Evolutionary conservation across 2,888 invertebrate species (phyloP).

Genomic region (Lepidonotus clava): DNA sequence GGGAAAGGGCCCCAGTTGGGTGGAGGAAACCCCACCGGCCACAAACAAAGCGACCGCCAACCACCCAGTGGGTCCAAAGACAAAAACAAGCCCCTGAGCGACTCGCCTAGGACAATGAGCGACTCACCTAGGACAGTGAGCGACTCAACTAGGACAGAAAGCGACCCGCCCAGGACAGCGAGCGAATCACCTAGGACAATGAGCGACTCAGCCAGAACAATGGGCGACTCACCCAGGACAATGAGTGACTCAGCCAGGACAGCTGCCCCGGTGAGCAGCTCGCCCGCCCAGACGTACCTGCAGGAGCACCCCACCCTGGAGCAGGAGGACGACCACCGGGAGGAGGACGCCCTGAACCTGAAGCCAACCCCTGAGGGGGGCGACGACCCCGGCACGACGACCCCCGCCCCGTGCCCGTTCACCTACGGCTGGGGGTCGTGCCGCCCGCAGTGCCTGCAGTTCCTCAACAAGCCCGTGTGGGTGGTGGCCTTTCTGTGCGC

Average conservation of each 20-base stretch:
- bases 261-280: not conserved
- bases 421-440: slow-evolving; percentile 44
- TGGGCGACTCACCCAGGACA: not conserved
- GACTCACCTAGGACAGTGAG: not conserved
- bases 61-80: not conserved
- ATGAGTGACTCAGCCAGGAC: not conserved
- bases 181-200: not conserved
- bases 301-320: not conserved
- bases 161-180: not conserved
- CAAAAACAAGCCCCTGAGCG: not conserved
- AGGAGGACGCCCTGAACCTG: not conserved
- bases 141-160: not conserved
- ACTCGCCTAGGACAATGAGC: not conserved
- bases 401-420: no score
- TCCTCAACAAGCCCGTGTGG: slow-evolving; percentile 41
- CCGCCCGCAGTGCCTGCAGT: slow-evolving; percentile 26
- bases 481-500: slow-evolving; percentile 30
- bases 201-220: not conserved
- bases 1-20: not conserved
- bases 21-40: not conserved
- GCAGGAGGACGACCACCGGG: not conserved
- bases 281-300: not conserved
- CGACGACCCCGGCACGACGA: not conserved
- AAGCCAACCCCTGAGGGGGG: not conserved
- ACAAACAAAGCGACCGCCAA: not conserved